A percentile compares a stretch with the other conserved stretches of the same genome.
These are phyloP conservation scores for Galerucella calmariensis DNA, from an alignment of 2,888 invertebrate genomes.

Conservation along the genomic window DNA sequence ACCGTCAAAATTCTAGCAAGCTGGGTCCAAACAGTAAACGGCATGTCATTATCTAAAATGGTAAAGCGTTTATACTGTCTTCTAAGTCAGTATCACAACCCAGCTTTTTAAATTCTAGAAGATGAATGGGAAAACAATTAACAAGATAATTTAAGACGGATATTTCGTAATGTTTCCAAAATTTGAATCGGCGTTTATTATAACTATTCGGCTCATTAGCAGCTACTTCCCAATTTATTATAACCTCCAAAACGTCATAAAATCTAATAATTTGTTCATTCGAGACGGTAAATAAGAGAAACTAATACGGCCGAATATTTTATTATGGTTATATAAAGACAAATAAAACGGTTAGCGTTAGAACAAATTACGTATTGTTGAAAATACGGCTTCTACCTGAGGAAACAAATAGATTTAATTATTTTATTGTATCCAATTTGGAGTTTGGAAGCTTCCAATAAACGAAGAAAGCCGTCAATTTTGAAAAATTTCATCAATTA, in stretches of 20 bases:
- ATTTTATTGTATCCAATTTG: constrained; percentile 26
- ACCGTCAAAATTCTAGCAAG: too few relatives aligned
- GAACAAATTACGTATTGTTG: constrained; percentile 15
- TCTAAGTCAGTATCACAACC: too few relatives aligned
- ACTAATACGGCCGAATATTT: not conserved
- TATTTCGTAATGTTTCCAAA: too few relatives aligned
- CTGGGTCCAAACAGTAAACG: too few relatives aligned
- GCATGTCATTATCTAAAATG: too few relatives aligned
- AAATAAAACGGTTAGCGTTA: constrained; percentile 19
- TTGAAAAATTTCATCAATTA: constrained; percentile 3
- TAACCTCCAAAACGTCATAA: not conserved
- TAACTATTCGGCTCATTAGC: not conserved
- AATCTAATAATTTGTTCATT: not conserved
- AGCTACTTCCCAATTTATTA: not conserved
- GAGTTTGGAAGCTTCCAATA: constrained; percentile 26
- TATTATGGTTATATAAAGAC: not conserved
- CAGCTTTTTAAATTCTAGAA: too few relatives aligned
- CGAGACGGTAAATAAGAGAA: not conserved
- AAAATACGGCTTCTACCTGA: constrained; percentile 21
- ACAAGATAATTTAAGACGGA: too few relatives aligned
- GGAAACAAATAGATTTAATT: constrained; percentile 23
- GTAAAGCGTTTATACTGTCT: too few relatives aligned
- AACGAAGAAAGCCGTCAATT: constrained; percentile 23
- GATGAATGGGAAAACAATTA: too few relatives aligned
- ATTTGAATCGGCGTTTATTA: not conserved